Evolutionary conservation across 53 echinoderm and acorn worm genomes (phyloP).

Genomic region (Paracentrotus lividus): DNA sequence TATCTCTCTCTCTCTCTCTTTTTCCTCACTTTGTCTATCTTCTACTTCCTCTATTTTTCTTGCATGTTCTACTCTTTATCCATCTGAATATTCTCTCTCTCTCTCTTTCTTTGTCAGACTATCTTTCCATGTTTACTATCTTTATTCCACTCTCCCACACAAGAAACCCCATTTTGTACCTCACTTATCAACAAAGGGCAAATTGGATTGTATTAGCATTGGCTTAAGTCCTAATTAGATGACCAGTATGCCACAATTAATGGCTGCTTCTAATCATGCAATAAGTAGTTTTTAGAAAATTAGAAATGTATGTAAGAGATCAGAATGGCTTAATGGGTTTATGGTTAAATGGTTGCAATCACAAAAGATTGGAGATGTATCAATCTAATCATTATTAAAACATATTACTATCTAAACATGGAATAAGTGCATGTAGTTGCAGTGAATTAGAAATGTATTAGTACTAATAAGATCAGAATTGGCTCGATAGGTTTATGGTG

Average conservation of each 20-base stretch:
- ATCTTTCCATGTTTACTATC: no score
- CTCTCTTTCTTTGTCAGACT: neutral
- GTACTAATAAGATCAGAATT: no score
- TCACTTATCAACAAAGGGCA: neutral
- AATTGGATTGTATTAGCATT: conserved; percentile 17
- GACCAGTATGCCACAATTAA: conserved; percentile 14
- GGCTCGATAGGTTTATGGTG: no score
- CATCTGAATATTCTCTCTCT: neutral
- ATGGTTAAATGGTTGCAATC: neutral
- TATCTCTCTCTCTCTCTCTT: neutral
- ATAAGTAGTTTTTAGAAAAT: neutral
- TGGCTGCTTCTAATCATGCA: neutral
- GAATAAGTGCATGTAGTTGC: no score
- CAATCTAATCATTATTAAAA: no score
- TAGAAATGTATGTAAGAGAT: neutral
- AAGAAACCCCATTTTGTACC: neutral
- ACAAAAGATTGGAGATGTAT: neutral
- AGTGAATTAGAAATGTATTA: no score
- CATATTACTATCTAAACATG: no score
- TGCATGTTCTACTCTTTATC: no score
- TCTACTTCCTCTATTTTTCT: neutral
- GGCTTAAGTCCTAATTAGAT: conserved; percentile 7
- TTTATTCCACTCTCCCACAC: neutral
- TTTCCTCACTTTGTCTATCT: neutral
- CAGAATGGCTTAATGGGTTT: neutral